Conservation (phyloP, 2,797 vertebrate species). For the Oreortyx pictus region DNA sequence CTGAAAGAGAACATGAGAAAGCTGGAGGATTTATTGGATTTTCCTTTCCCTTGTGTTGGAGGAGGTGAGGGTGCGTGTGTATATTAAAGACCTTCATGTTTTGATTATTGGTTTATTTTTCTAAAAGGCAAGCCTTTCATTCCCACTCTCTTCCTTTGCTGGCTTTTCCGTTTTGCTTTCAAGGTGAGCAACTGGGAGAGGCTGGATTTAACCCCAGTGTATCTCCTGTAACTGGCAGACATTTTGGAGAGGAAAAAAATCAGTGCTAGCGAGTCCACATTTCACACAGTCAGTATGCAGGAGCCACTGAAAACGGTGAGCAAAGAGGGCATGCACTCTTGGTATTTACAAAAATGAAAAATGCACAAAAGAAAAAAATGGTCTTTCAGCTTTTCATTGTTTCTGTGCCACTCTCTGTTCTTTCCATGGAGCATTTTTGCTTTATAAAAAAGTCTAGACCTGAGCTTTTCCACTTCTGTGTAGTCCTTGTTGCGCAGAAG, state of each 20-base stretch:
- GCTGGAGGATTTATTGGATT: neutral
- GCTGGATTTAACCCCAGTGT: neutral
- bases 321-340: neutral
- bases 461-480: neutral
- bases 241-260: neutral
- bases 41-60: neutral
- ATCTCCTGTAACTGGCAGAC: neutral
- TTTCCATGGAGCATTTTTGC: neutral
- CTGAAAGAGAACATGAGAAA: neutral
- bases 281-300: neutral
- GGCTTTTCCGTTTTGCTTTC: neutral
- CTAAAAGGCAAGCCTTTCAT: neutral
- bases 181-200: neutral
- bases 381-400: neutral
- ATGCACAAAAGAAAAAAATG: neutral
- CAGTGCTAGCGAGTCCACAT: neutral
- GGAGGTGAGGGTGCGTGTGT: fast-evolving
- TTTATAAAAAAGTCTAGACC: neutral
- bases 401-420: neutral
- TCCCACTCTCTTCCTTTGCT: neutral
- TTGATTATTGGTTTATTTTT: neutral
- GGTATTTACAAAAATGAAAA: neutral
- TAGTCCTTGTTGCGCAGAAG: neutral
- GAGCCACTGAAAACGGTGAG: neutral
- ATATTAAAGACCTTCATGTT: neutral